Base-by-base conservation (phyloP, 2,888 invertebrate species). In the Acanthoscelides obtectus region DNA sequence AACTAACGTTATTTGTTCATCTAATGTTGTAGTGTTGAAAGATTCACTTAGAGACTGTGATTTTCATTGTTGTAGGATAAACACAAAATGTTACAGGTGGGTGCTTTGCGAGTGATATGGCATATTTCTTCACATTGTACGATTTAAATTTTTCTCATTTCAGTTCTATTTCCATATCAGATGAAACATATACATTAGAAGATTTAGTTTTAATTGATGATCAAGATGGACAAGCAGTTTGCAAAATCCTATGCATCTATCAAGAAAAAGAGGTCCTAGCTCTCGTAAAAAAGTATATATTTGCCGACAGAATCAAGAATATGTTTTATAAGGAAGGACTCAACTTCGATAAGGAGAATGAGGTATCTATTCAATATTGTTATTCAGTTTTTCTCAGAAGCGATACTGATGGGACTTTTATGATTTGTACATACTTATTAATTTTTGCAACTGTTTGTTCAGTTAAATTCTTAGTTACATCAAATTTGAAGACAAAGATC, bases 291-390 rank as follows among this genome's bases (percentile, higher is more conserved):
- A 74, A 75, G 72, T 80, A 79, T 72, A 70, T 70, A 69, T 76
- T 72, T 70, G 79, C 78, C 4, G 70, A 22, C 66, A 70, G 79
- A 69, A 71, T 78, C 22, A 68, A 65, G 27, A 22, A 66, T 12
- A 19, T 69, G 64, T 73, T 78, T 17, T 68, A 72, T 2, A 72
- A 72, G 20, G 69, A 72, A 22, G 71, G 71, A 17, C 65, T 66
- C 64, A 68, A 75, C 1, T 76, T 78, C 74, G 78, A 78, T 72
- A 64, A 72, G 69, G 27, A 70, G 63, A 77, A 78, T 74, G 80
- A 79, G 77, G 80, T 79, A 74, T 72, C 45, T 45, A 45, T 2
- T 22, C 45, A 71, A 64, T 22, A 27, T 17, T 2, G 4, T 45
- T n/a, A 22, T 68, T n/a, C n/a, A n/a, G n/a, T 68, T 3, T 25